These are phyloP conservation scores for Sceloporus undulatus DNA, from an alignment of 2,113 vertebrate genomes.

Conservation along the genomic window DNA sequence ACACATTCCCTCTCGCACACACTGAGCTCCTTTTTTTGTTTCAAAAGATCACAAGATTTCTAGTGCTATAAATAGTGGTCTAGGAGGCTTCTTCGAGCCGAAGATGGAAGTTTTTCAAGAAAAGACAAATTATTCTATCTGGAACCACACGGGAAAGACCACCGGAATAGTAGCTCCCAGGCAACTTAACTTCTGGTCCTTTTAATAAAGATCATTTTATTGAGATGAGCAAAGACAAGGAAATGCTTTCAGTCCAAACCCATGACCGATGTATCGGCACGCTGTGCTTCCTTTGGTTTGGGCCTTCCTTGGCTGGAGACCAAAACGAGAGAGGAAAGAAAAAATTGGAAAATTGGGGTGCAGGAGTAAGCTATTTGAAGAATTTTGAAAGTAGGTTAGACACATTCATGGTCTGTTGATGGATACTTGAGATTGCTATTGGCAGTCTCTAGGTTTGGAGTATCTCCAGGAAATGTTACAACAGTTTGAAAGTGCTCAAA, in stretches of 20 bases:
- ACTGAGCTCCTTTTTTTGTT: conserved; percentile 54
- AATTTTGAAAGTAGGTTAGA: too few relatives aligned
- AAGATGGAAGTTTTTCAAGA: conserved; percentile 20
- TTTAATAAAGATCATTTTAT: conserved; percentile 58
- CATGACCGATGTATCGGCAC: neutral
- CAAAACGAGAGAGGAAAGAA: neutral
- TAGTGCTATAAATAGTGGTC: conserved; percentile 45
- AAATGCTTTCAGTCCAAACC: neutral
- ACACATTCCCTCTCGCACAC: neutral
- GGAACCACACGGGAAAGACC: conserved; percentile 3
- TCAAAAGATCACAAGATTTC: conserved; percentile 66
- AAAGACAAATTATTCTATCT: conserved; percentile 49
- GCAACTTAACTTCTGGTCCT: conserved; percentile 53
- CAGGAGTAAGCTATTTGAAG: too few relatives aligned
- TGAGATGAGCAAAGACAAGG: conserved; percentile 24
- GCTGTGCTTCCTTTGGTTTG: neutral
- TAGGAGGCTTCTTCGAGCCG: neutral
- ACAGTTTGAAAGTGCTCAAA: too few relatives aligned
- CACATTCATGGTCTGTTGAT: too few relatives aligned
- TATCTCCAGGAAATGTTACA: too few relatives aligned
- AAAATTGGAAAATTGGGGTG: neutral
- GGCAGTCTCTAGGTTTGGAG: too few relatives aligned
- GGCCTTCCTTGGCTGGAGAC: neutral
- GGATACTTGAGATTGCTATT: too few relatives aligned
- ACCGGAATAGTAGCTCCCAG: conserved; percentile 41